These are phyloP conservation scores for Paramormyrops kingsleyae DNA, from an alignment of 2,113 vertebrate genomes.

Conservation along the genomic window DNA sequence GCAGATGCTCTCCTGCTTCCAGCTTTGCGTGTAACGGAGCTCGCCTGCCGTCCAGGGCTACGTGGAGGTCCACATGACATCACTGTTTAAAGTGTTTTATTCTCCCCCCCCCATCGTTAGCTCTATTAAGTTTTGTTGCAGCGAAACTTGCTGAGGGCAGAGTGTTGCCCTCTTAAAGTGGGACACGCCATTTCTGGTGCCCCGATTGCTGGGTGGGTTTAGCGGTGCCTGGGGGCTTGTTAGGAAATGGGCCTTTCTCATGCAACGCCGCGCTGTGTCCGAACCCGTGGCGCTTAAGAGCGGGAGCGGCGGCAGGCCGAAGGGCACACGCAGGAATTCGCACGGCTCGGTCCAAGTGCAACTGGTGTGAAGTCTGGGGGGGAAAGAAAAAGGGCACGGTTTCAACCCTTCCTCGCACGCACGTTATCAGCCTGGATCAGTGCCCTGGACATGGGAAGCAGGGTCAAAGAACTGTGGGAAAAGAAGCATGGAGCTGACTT, in stretches of 20 bases:
- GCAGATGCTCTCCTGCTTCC: background rate
- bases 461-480: conserved; percentile 27
- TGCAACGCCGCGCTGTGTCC: conserved; percentile 53
- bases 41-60: conserved; percentile 30
- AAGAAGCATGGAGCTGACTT: conserved; percentile 28
- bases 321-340: conserved; percentile 33
- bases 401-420: conserved; percentile 43
- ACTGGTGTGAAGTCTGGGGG: conserved; percentile 48
- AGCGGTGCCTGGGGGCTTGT: conserved; percentile 50
- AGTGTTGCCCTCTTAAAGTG: conserved; percentile 59
- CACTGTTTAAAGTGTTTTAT: conserved; percentile 50
- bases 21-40: conserved; percentile 25
- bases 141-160: conserved; percentile 56
- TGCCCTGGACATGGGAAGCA: background rate
- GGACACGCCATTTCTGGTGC: conserved; percentile 54
- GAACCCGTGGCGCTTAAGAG: conserved; percentile 21
- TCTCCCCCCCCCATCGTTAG: conserved; percentile 41
- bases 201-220: conserved; percentile 54
- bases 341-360: conserved; percentile 38
- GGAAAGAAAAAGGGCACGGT: conserved; percentile 13
- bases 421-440: conserved; percentile 29
- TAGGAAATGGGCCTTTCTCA: conserved; percentile 66
- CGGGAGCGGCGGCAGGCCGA: background rate
- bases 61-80: conserved; percentile 54
- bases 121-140: conserved; percentile 63